Conservation (phyloP, 2,888 invertebrate genomes). For the Carterocephalus palaemon region DNA sequence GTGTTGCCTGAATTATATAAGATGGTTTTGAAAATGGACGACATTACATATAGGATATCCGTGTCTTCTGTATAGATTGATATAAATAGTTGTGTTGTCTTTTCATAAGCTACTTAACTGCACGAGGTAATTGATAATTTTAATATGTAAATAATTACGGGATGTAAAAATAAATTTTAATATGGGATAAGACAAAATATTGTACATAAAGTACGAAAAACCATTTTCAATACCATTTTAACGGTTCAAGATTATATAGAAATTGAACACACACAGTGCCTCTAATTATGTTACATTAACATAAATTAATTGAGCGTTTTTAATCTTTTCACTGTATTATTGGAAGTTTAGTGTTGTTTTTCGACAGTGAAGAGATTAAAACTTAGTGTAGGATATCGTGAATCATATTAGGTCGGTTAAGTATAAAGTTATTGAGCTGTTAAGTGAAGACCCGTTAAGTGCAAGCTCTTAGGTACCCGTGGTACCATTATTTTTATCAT, state of each 20-base stretch:
- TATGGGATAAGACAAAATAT: no score
- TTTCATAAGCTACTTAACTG: no score
- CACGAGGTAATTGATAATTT: no score
- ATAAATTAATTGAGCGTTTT: conserved; percentile 75
- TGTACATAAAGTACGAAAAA: no score
- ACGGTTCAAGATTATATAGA: conserved; percentile 50
- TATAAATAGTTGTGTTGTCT: no score
- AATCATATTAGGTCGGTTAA: conserved; percentile 61
- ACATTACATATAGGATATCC: conserved; percentile 29
- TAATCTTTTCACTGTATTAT: conserved; percentile 64
- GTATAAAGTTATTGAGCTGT: conserved; percentile 58
- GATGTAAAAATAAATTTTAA: no score
- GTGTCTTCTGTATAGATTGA: no score
- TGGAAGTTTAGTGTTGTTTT: neutral
- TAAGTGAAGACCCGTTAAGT: conserved; percentile 46
- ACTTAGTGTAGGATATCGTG: conserved; percentile 66
- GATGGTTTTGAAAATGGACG: conserved; percentile 23
- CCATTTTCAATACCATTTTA: conserved; percentile 60
- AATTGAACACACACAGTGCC: conserved; percentile 78
- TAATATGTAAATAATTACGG: no score
- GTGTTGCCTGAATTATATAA: conserved; percentile 13
- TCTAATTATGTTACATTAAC: conserved; percentile 81
- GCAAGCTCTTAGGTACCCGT: no score
- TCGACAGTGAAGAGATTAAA: conserved; percentile 66
- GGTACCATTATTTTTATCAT: conserved; percentile 51